These are phyloP conservation scores for Chauna torquata DNA, from an alignment of 2,113 vertebrate genomes.

Conservation along the genomic window DNA sequence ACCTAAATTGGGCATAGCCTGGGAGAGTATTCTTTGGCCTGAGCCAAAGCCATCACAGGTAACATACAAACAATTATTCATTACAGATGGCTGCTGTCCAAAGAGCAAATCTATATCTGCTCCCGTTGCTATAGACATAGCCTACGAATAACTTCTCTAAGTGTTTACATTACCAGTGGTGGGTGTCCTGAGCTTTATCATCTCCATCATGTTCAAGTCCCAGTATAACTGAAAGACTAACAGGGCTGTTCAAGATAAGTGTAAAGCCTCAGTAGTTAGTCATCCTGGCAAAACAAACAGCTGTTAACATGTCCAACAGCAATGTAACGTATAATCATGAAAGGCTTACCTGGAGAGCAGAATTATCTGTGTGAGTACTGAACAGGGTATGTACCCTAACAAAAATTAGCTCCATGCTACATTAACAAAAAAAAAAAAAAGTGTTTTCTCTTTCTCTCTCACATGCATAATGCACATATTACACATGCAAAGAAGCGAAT, in stretches of 20 bases:
- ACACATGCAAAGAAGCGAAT: background rate
- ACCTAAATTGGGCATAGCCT: background rate
- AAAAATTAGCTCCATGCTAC: background rate
- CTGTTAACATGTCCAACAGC: background rate
- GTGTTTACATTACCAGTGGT: background rate
- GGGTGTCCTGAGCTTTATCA: background rate
- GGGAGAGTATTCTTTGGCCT: background rate
- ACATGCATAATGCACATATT: background rate
- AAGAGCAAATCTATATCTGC: background rate
- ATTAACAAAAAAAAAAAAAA: background rate
- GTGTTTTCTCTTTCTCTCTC: background rate
- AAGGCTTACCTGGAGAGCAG: background rate
- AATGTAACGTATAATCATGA: background rate
- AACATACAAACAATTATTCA: background rate
- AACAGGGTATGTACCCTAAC: background rate
- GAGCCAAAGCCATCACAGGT: background rate
- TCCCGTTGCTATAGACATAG: background rate
- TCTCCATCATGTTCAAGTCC: background rate
- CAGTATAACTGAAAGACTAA: background rate
- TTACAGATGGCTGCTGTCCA: background rate
- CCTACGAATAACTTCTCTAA: background rate
- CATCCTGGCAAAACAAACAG: background rate
- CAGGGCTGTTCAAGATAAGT: background rate
- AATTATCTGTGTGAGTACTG: background rate
- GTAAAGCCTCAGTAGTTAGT: background rate